A percentile compares a stretch with the other conserved stretches of the same genome.
phyloP scores from a whole-genome alignment of 2,888 invertebrate species.

The Petrolisthes cinctipes region DNA sequence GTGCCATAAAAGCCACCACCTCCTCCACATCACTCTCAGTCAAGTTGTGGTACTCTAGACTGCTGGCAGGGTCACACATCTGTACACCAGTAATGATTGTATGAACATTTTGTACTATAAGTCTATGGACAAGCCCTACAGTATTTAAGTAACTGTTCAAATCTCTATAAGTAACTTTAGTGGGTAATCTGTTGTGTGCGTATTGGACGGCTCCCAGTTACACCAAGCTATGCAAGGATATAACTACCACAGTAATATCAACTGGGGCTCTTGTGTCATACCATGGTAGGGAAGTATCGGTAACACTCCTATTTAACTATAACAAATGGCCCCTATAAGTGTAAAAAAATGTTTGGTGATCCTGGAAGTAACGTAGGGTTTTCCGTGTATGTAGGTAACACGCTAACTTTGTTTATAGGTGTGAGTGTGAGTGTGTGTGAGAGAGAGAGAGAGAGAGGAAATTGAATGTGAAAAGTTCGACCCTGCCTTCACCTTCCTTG shows the following conservation, averaged over 20 bases:
- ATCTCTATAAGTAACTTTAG: neutral
- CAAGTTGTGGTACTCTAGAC: constrained; percentile 48
- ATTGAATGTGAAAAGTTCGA: neutral
- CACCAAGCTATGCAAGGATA: too few relatives aligned
- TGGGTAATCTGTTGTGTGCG: neutral
- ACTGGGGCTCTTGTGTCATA: too few relatives aligned
- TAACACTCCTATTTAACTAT: too few relatives aligned
- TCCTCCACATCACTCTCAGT: constrained; percentile 47
- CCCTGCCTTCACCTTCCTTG: neutral
- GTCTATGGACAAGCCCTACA: neutral
- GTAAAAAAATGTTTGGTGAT: too few relatives aligned
- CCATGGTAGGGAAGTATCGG: too few relatives aligned
- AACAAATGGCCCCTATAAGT: too few relatives aligned
- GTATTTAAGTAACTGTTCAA: neutral
- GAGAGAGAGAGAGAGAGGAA: neutral
- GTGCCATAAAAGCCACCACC: constrained; percentile 59
- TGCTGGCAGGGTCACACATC: neutral
- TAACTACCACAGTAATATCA: too few relatives aligned
- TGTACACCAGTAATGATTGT: neutral
- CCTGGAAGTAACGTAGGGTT: too few relatives aligned
- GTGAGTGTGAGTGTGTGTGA: too few relatives aligned
- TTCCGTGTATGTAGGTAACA: too few relatives aligned
- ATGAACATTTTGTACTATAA: neutral
- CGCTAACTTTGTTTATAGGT: too few relatives aligned
- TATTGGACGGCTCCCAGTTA: too few relatives aligned